Evolutionary conservation across 2,797 vertebrate genomes (phyloP), one percentile per base, ranked within the genome.

Genomic region (Mormyrops attenuatus): DNA sequence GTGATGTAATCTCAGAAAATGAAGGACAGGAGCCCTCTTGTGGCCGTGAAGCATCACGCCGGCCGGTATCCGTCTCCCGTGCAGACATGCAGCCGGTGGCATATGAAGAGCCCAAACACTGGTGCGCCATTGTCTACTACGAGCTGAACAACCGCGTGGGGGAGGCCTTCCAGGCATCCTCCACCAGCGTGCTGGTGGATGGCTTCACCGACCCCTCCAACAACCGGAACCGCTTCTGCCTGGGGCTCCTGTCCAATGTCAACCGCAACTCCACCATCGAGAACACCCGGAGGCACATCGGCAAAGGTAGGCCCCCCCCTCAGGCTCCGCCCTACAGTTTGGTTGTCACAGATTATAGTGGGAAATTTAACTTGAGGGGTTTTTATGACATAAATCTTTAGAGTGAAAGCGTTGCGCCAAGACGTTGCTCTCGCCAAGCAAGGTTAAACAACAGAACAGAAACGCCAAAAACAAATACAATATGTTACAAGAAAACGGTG

Each of bases 221-320:
- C 96, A 99, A 99, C 93, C 97, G 98, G 94, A 99, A 98, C 96
- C 97, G 99, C 49, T 99, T 99, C 95, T 99, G 99, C 93, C 97
- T 99, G 55, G 99, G 98, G 93, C 96, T 99, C 92, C 97, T 99
- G 80, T 99, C 99, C 34, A 99, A 99, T 0, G 98, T 99, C 90
- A 99, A 99, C 95, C 98, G 99, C 94, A 99, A 99, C 95, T 99
- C 99, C 88, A 99, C 98, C 90, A 99, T 99, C 2, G 99, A 99
- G 95, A 99, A 99, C 94, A 99, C 98, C 0, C 96, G 98, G 92
- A 95, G 98, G 92, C 99, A 99, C 91, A 99, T 99, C 38, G 98
- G 98, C 91, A 99, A 99, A 97, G 98, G 98, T 98, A 93, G 85
- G 50, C 49, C 15, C 5, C 3, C 50, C 5, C 20, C 6, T 26